Conservation (phyloP, 2,797 vertebrate genomes). For the Oreonectes daqikongensis region DNA sequence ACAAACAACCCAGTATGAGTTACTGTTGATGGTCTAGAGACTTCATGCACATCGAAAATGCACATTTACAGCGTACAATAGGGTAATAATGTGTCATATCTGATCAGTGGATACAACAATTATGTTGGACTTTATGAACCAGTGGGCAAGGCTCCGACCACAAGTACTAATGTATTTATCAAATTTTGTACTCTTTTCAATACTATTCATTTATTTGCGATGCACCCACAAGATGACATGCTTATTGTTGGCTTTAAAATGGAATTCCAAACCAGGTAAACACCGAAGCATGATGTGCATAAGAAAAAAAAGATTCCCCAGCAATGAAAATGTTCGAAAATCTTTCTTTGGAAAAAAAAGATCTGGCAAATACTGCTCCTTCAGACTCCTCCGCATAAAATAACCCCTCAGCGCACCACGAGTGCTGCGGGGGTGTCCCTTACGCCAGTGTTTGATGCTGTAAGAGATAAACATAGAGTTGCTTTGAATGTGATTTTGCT, state of each 20-base stretch:
- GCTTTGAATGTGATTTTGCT: conserved; percentile 3
- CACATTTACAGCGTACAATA: background rate
- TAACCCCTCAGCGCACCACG: background rate
- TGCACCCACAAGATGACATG: background rate
- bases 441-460: background rate
- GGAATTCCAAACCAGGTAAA: background rate
- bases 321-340: background rate
- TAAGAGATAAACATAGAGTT: conserved; percentile 1
- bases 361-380: background rate
- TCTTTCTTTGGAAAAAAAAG: background rate
- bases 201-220: background rate
- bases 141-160: background rate
- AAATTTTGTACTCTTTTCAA: background rate
- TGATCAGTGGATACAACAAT: conserved; percentile 1
- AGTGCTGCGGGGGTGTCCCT: background rate
- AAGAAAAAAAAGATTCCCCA: background rate
- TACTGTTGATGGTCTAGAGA: conserved; percentile 19
- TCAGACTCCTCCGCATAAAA: background rate
- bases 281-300: background rate
- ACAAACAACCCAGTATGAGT: conserved; percentile 35
- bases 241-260: background rate
- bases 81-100: background rate
- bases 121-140: background rate
- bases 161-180: background rate
- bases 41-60: conserved; percentile 1